These are phyloP conservation scores for Nannospalax galili DNA, from an alignment of 2,113 vertebrate species.

Conservation along the genomic window DNA sequence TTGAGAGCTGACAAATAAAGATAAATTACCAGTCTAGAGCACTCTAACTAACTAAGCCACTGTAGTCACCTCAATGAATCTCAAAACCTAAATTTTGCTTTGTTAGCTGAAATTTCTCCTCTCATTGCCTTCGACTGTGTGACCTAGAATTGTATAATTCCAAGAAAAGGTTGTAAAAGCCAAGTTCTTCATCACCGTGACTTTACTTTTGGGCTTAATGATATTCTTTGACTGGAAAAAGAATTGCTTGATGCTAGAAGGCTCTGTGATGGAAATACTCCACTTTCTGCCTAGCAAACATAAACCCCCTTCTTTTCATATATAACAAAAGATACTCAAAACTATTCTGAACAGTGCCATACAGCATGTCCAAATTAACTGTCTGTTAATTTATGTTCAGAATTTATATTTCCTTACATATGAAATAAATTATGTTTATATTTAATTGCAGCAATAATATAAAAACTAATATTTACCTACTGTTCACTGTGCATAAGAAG, in stretches of 20 bases:
- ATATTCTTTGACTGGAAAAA: neutral
- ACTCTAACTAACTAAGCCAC: constrained; percentile 81
- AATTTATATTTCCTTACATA: neutral
- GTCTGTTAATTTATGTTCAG: neutral
- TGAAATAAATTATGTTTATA: neutral
- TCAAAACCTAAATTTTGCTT: constrained; percentile 75
- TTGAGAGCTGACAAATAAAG: constrained; percentile 86
- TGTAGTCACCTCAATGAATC: constrained; percentile 78
- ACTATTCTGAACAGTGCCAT: neutral
- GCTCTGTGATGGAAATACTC: neutral
- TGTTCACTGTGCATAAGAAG: neutral
- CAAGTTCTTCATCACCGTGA: neutral
- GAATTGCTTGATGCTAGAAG: neutral
- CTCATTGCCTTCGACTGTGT: constrained; percentile 13
- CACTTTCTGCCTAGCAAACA: neutral
- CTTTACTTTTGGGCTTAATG: neutral
- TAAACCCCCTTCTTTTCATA: neutral
- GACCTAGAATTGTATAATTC: constrained; percentile 10
- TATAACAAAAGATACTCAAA: neutral
- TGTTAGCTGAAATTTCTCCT: constrained; percentile 73
- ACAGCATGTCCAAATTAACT: neutral
- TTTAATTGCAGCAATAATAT: neutral
- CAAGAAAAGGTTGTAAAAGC: neutral
- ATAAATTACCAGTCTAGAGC: constrained; percentile 80
- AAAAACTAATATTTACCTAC: neutral